Evolutionary conservation across 2,797 vertebrate species (phyloP).

Genomic region (Caiman crocodilus): DNA sequence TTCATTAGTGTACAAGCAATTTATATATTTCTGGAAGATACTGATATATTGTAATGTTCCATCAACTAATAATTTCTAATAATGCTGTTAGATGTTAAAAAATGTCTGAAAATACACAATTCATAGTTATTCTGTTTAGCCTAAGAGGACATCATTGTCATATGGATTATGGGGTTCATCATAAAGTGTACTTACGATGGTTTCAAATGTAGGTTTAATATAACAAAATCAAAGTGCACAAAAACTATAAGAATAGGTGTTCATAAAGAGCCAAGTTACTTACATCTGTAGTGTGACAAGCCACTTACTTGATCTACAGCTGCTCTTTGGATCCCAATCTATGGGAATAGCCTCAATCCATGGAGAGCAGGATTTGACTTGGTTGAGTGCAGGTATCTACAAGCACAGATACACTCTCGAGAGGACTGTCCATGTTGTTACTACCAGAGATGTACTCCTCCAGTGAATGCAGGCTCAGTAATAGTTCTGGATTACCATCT

Average conservation of each 20-base stretch:
- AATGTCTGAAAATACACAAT: background rate
- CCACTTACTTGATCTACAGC: no score
- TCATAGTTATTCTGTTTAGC: background rate
- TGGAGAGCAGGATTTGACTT: no score
- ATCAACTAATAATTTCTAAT: background rate
- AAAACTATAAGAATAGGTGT: background rate
- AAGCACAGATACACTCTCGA: no score
- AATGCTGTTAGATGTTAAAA: background rate
- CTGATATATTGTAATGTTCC: background rate
- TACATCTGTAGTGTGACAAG: background rate
- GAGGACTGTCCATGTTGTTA: no score
- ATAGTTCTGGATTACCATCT: no score
- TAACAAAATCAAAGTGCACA: background rate
- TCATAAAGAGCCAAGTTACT: background rate
- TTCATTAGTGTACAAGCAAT: background rate
- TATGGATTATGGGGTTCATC: background rate
- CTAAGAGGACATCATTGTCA: background rate
- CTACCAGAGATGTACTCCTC: no score
- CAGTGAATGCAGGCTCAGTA: no score
- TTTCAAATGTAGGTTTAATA: background rate
- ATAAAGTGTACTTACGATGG: background rate
- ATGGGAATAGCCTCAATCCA: no score
- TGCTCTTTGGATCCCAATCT: no score
- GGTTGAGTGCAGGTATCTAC: no score
- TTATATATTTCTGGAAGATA: background rate